Evolutionary conservation across 2,113 vertebrate genomes (phyloP), one percentile per base, ranked within the genome.

Genomic region (Myiagra hebetior): DNA sequence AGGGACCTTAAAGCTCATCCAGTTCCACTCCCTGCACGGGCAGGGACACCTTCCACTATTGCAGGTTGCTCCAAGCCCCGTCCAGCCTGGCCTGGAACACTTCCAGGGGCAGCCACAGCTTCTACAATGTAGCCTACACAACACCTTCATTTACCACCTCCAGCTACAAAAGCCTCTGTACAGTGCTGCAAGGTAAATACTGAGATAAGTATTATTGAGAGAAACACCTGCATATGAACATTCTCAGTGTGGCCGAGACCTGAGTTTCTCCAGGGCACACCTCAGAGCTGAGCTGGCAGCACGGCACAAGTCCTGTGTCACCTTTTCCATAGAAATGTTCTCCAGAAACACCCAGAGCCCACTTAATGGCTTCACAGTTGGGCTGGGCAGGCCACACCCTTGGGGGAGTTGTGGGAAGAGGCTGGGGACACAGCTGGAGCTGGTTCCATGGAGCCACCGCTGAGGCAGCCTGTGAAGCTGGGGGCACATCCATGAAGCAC

Each of bases 291-390:
- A 37, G 6, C 33, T 22, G 3, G 14, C 63, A 52, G 84, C 0
- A 0, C 6, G 15, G 33, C 33, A 60, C 46, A 44, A 27, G 6
- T 6, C 4, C 7, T 15, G 1, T 4, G 26, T 22, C 31, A 44
- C 37, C 17, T 77, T 50, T 59, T 44, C 52, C 44, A 60, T 3
- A 10, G 14, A 60, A 89, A 63, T 0, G 0, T 11, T 79, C 82
- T 68, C 50, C 33, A 81, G 53, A 57, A 62, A 72, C 9, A 57
- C 39, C 33, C n/a, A 4, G 64, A 44, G 15, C 27, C 20, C 11
- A 47, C 17, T n/a, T 11, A 37, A 30, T 0, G 8, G 33, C 26
- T 68, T 46, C 26, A 7, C 9, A 1, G 11, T 3, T 41, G 13
- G 11, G 46, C 47, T 35, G 28, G 21, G 20, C 11, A 59, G 21